These are phyloP conservation scores for Bagarius yarrelli DNA, from an alignment of 2,113 vertebrate species.

Conservation along the genomic window DNA sequence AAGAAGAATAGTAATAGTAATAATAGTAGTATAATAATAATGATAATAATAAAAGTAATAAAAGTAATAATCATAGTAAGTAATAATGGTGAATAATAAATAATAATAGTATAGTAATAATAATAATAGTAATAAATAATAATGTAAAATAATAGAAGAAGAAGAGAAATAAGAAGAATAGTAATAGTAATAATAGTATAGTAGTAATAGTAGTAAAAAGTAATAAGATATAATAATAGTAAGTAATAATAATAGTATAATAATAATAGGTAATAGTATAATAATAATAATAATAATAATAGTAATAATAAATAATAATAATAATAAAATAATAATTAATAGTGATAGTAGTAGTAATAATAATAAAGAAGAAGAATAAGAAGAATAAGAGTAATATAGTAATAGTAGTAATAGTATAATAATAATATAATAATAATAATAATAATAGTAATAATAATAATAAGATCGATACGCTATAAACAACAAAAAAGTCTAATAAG, in stretches of 20 bases:
- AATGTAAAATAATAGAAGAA: background rate
- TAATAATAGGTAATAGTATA: background rate
- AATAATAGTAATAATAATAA: background rate
- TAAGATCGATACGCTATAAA: background rate
- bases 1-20: background rate
- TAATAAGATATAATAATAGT: background rate
- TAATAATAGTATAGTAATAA: background rate
- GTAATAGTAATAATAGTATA: background rate
- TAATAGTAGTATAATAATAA: background rate
- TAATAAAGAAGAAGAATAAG: too few species aligned
- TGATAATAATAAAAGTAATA: background rate
- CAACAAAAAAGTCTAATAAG: background rate
- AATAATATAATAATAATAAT: background rate
- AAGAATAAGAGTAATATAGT: too few species aligned
- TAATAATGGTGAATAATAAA: too few species aligned
- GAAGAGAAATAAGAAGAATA: background rate
- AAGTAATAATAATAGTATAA: background rate
- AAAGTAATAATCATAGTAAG: background rate
- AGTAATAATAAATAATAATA: background rate
- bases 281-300: background rate
- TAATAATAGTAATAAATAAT: background rate
- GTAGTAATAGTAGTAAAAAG: background rate
- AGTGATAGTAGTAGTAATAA: background rate
- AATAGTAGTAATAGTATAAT: background rate
- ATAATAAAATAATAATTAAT: too few species aligned